Evolutionary conservation across 2,797 vertebrate genomes (phyloP).

Genomic region (Sphenopsis melanotis): DNA sequence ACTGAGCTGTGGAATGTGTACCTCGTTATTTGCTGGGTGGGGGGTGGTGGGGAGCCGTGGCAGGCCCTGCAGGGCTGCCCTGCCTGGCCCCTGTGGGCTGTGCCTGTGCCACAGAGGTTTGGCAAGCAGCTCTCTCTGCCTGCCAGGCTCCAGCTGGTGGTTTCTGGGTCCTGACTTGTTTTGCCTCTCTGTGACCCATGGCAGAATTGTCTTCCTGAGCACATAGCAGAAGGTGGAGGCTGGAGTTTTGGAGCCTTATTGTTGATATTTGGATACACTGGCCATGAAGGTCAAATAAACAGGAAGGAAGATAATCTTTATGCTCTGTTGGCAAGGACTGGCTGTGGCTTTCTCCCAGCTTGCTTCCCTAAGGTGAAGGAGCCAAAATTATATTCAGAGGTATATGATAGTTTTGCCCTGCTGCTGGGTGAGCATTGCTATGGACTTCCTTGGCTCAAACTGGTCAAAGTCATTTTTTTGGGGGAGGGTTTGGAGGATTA

Average conservation of each 20-base stretch:
- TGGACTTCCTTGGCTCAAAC: not conserved
- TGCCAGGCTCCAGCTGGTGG: not conserved
- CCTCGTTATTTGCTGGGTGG: not conserved
- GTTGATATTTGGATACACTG: not conserved
- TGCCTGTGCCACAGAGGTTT: not conserved
- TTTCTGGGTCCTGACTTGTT: not conserved
- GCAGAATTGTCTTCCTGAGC: not conserved
- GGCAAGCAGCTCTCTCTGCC: not conserved
- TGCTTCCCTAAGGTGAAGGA: not conserved
- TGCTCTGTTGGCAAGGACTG: not conserved
- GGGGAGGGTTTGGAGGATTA: accelerated
- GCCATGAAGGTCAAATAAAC: not conserved
- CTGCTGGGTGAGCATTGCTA: not conserved
- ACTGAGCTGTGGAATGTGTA: not conserved
- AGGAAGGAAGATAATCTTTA: not conserved
- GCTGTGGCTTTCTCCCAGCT: not conserved
- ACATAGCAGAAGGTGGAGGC: not conserved
- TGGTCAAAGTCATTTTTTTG: not conserved
- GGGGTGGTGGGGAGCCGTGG: not conserved
- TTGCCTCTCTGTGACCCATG: not conserved
- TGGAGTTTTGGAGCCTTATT: not conserved
- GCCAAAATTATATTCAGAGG: not conserved
- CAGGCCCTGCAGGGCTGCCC: not conserved
- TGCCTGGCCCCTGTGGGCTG: not conserved
- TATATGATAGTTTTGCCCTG: not conserved